These are phyloP conservation scores for Siniperca obscura DNA, from an alignment of 2,797 vertebrate species.

Conservation along the genomic window DNA sequence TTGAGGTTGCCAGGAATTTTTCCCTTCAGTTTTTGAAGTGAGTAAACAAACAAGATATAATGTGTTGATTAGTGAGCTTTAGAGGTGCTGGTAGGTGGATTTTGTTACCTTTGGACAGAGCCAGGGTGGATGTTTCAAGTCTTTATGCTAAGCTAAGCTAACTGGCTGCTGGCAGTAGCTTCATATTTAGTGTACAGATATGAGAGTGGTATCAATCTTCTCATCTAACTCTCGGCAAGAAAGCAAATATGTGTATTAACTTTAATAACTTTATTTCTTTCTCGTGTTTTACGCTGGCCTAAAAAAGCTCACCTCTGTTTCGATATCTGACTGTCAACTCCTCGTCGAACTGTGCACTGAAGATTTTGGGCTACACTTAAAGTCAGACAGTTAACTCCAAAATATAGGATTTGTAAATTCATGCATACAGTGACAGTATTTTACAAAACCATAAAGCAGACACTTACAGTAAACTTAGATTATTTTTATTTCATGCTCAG, in stretches of 20 bases:
- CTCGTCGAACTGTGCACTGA: not conserved
- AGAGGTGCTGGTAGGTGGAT: not conserved
- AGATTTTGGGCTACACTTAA: not conserved
- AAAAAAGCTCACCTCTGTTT: not conserved
- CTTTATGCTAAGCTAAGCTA: not conserved
- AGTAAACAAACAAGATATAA: not conserved
- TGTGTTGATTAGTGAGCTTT: not conserved
- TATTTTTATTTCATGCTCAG: not conserved
- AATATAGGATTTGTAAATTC: not conserved
- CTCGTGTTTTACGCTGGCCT: not conserved
- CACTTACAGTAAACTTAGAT: not conserved
- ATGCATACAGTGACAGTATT: not conserved
- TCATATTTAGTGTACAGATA: not conserved
- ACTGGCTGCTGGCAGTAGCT: not conserved
- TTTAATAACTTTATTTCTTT: not conserved
- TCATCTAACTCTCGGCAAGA: too few relatives aligned
- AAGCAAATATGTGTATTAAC: not conserved
- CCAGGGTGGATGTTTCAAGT: not conserved
- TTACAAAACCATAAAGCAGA: not conserved
- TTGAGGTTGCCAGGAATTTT: not conserved
- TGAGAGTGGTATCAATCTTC: not conserved
- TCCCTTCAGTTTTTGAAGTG: not conserved
- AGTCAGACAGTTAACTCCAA: not conserved
- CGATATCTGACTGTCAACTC: not conserved
- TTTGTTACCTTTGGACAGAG: not conserved